Base-by-base conservation (phyloP, 2,113 vertebrate genomes). In the Rhinogobius similis region DNA sequence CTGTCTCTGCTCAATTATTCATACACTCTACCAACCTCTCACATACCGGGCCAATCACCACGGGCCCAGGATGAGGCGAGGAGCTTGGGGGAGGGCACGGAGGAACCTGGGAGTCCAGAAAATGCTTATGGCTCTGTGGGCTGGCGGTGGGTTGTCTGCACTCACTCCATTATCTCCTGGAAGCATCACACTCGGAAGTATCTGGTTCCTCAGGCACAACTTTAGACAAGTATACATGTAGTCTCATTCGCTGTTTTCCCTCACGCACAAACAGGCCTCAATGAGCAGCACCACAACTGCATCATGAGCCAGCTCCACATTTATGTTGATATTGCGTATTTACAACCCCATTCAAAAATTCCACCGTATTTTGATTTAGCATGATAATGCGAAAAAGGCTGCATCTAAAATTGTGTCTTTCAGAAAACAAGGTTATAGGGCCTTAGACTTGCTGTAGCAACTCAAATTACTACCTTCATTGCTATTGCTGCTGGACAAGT, bases 1-100 rank as follows among this genome's bases (percentile, higher is more conserved):
- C 73, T 73, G 55, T 64, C 58, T 76, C 77, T 80, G 48, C 75
- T 91, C 79, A 88, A 92, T 92, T 90, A 90, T 90, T 90, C 81
- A 90, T 91, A 80, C 74, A 68, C 75, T 67, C 70, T 86, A 87
- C 87, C 86, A 85, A 90, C 88, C 82, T 85, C 73, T 86, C 43
- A 32, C 46, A 55, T 67, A 65, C 62, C 38, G 44, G 68, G 68
- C 88, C 89, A 89, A 88, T 90, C 73, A 79, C 70, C 50, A 44
- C 36, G n/a, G 55, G 48, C 75, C 14, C 11, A 36, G 70, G 65
- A 73, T 70, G 79, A 78, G 81, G 65, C 78, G 76, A 82, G 73
- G 73, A 52, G 76, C 75, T 72, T 76, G 77, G 82, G 78, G 86
- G 85, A 73, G 76, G 78, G 77, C 70, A 67, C 10, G 67, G 66